Base-by-base conservation (phyloP, 2,888 invertebrate species). In the Nemotelus pantherinus region DNA sequence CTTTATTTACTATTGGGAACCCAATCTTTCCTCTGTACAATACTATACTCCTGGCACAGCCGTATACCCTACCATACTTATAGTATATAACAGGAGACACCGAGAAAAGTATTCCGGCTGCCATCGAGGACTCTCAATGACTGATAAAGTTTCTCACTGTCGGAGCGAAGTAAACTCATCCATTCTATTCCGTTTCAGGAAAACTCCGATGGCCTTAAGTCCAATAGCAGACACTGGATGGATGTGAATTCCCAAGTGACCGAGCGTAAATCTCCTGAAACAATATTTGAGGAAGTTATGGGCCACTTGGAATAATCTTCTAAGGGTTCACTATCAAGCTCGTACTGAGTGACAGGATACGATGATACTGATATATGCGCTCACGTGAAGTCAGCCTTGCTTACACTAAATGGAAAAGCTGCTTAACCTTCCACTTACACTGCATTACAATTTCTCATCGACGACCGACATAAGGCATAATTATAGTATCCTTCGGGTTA, bases 221-320 rank as follows among this genome's bases (percentile, higher is more conserved):
- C 70, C 63, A 9, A 63, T 39, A 41, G 60, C 25, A 47, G 74
- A 48, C 45, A 9, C 48, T 60, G 47, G 48, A 48, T 39, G 63
- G 60, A 74, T 60, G n/a, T 48, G 50, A 48, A 74, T 63, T 48
- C 74, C 60, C 48, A 7, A 48, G 48, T 74, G 74, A 41, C 60
- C 74, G 74, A 70, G 63, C 63, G 74, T 74, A 63, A 74, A 74
- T 63, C 74, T 74, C 63, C 48, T 60, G 74, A 74, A 57, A 74
- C 74, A 74, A 63, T 63, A 63, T 74, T 74, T 74, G 74, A 74
- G 47, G 60, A 74, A 74, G 63, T 74, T 74, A 74, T 74, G 74
- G 74, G 60, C 74, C 63, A 74, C 74, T 74, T 74, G 74, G 74
- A 74, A 74, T 63, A 60, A 74, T 74, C 74, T 48, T 63, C 60